phyloP scores from a whole-genome alignment of 2,797 vertebrate species.

The Lepilemur ruficaudatus region DNA sequence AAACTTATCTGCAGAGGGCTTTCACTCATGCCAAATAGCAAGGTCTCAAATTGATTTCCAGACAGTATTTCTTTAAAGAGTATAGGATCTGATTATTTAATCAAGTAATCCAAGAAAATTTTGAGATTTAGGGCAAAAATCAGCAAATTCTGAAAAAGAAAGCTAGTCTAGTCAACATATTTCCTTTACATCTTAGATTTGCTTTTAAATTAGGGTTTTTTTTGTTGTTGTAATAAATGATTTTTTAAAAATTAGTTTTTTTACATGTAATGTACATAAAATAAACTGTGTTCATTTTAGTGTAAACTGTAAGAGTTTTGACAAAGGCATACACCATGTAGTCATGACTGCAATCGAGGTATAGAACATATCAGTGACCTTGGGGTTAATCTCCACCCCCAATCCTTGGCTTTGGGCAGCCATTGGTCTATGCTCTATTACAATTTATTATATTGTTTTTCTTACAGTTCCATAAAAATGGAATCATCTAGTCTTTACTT shows the following conservation, averaged over 20 bases:
- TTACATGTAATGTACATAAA: not conserved
- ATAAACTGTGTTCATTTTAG: not conserved
- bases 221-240: not conserved
- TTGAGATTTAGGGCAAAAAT: not conserved
- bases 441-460: not conserved
- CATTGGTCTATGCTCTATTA: not conserved
- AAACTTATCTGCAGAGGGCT: not conserved
- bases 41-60: constrained; percentile 44
- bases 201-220: not conserved
- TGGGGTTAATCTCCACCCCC: not conserved
- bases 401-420: not conserved
- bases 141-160: not conserved
- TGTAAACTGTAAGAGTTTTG: not conserved
- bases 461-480: not conserved
- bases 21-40: constrained; percentile 3
- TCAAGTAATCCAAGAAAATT: constrained; percentile 39
- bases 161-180: not conserved
- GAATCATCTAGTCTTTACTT: not conserved
- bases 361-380: not conserved
- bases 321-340: not conserved
- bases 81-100: not conserved
- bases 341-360: not conserved
- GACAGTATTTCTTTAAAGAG: constrained; percentile 2
- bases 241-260: not conserved
- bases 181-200: not conserved